Conservation (phyloP, 2,888 invertebrate genomes). For the Perdita meconis region DNA sequence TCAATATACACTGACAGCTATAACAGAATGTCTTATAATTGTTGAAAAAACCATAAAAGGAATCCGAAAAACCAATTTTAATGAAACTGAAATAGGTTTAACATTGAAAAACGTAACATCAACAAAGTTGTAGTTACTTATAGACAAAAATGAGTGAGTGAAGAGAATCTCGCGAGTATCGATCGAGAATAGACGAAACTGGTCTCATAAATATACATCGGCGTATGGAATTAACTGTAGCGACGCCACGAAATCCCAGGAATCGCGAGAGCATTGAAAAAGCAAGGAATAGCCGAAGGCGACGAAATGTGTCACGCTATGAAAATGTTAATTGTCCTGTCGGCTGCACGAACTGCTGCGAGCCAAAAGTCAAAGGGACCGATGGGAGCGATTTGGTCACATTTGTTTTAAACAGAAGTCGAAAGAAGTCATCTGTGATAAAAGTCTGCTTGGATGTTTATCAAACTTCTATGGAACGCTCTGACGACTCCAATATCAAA, state of each 20-base stretch:
- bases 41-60: too few relatives aligned
- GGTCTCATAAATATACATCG: slow-evolving; percentile 51
- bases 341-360: slow-evolving; percentile 8
- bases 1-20: too few relatives aligned
- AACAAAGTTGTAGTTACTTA: too few relatives aligned
- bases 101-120: too few relatives aligned
- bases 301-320: slow-evolving; percentile 57
- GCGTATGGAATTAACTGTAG: slow-evolving; percentile 39
- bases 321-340: slow-evolving; percentile 53
- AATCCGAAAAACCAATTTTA: too few relatives aligned
- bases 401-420: background rate
- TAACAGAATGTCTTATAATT: too few relatives aligned
- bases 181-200: slow-evolving; percentile 20
- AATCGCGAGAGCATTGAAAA: slow-evolving; percentile 37
- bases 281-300: slow-evolving; percentile 30
- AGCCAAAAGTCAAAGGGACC: background rate
- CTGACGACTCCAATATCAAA: too few relatives aligned
- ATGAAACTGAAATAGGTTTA: too few relatives aligned
- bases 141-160: background rate
- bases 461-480: slow-evolving; percentile 26
- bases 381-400: background rate
- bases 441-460: slow-evolving; percentile 54
- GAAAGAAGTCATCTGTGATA: slow-evolving; percentile 38
- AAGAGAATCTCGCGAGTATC: slow-evolving; percentile 33
- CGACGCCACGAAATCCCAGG: slow-evolving; percentile 31